Evolutionary conservation across 2,797 vertebrate species (phyloP).

Genomic region (Fringilla coelebs): DNA sequence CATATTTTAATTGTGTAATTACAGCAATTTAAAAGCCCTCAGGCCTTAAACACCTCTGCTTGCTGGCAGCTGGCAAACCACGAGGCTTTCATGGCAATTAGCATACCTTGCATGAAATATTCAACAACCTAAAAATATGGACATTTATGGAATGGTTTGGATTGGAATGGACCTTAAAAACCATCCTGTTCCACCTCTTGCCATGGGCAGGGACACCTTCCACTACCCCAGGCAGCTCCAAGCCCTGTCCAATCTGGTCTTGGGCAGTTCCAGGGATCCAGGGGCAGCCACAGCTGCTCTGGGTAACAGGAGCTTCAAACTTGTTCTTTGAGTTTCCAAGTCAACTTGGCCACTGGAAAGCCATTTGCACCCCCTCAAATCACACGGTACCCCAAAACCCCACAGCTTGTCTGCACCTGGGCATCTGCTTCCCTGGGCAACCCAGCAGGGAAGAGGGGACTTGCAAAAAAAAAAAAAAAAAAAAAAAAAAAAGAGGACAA

Average conservation of each 20-base stretch:
- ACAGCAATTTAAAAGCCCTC: slow-evolving; percentile 17
- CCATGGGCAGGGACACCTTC: not conserved
- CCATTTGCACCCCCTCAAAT: not conserved
- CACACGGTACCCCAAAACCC: not conserved
- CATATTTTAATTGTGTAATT: slow-evolving; percentile 46
- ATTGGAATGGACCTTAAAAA: not conserved
- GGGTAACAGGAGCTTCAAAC: not conserved
- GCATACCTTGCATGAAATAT: not conserved
- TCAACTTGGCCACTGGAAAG: not conserved
- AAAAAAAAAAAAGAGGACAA: not conserved
- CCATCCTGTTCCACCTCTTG: not conserved
- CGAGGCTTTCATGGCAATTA: not conserved
- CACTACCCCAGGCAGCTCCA: rapidly evolving
- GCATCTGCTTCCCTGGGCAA: not conserved
- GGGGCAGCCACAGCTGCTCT: not conserved
- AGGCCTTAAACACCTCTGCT: slow-evolving; percentile 16
- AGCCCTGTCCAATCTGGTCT: rapidly evolving
- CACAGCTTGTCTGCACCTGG: not conserved
- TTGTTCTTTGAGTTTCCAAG: not conserved
- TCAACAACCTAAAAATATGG: not conserved
- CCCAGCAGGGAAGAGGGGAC: not conserved
- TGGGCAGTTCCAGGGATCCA: not conserved
- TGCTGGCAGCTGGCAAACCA: slow-evolving; percentile 5
- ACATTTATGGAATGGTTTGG: not conserved
- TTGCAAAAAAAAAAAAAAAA: not conserved